Percentiles rank a stretch among this genome's conserved stretches.
phyloP scores from a whole-genome alignment of 1,140 invertebrate genomes.

The Rhopalosiphum padi region DNA sequence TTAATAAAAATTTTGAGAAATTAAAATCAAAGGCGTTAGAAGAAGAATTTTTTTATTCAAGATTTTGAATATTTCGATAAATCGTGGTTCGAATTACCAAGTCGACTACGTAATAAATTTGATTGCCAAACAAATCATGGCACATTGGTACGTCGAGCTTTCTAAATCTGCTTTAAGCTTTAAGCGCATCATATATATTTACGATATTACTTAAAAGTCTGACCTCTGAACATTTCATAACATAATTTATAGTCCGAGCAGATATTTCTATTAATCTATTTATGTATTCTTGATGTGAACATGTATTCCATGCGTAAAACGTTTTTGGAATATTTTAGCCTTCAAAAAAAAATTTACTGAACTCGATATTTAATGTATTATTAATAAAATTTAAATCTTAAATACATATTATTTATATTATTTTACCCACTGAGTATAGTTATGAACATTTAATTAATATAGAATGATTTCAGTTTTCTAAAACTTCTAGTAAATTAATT shows the following conservation, averaged over 20 bases:
- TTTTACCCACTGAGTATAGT: not conserved
- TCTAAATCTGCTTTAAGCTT: not conserved
- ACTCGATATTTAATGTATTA: not conserved
- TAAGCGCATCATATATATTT: not conserved
- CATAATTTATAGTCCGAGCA: not conserved
- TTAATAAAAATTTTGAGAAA: not conserved
- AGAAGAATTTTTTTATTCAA: not conserved
- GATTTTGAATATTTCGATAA: not conserved
- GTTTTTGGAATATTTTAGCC: not conserved
- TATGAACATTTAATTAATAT: too few species aligned
- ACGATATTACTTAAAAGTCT: not conserved
- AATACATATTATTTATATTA: not conserved
- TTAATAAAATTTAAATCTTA: not conserved
- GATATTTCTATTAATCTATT: not conserved
- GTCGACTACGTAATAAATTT: not conserved
- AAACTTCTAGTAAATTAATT: not conserved
- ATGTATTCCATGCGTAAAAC: not conserved
- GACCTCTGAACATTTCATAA: not conserved
- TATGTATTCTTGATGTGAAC: constrained; percentile 1
- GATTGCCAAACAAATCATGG: not conserved
- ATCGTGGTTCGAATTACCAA: not conserved
- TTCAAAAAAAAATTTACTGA: not conserved
- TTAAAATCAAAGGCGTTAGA: not conserved
- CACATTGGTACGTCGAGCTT: not conserved
- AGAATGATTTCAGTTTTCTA: not conserved